These are phyloP conservation scores for Gymnodraco acuticeps DNA, from an alignment of 2,797 vertebrate species.

Conservation along the genomic window DNA sequence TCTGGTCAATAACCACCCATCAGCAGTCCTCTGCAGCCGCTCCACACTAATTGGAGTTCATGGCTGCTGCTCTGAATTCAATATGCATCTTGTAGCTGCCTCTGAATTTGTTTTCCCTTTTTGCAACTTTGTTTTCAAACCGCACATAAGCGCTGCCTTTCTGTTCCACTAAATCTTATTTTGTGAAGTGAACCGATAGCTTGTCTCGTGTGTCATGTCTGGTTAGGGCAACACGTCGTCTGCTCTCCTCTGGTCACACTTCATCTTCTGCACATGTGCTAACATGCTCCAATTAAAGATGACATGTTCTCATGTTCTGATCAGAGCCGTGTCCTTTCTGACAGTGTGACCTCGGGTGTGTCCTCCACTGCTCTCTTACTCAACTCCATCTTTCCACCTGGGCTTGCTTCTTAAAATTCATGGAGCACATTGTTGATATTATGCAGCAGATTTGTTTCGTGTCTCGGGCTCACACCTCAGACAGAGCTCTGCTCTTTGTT, in stretches of 20 bases:
- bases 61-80: constrained; percentile 58
- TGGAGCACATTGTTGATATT: constrained; percentile 25
- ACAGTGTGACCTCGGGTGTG: constrained; percentile 36
- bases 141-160: constrained; percentile 26
- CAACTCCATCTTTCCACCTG: constrained; percentile 16
- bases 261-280: constrained; percentile 40
- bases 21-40: constrained; percentile 44
- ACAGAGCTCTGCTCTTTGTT: background rate
- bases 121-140: constrained; percentile 28
- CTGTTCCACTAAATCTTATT: constrained; percentile 30
- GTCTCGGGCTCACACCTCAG: constrained; percentile 30
- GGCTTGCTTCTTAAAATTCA: constrained; percentile 31
- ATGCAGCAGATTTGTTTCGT: constrained; percentile 22
- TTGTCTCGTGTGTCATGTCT: constrained; percentile 41
- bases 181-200: constrained; percentile 1
- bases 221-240: constrained; percentile 26
- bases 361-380: constrained; percentile 17
- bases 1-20: constrained; percentile 59
- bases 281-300: constrained; percentile 65
- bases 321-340: constrained; percentile 27
- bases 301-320: constrained; percentile 48
- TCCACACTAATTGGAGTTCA: constrained; percentile 71
- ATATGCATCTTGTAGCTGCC: constrained; percentile 47
- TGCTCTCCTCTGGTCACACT: constrained; percentile 50
- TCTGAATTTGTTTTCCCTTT: constrained; percentile 19